Base-by-base conservation (phyloP, 2,888 invertebrate genomes). In the Brachyopa scutellaris region DNA sequence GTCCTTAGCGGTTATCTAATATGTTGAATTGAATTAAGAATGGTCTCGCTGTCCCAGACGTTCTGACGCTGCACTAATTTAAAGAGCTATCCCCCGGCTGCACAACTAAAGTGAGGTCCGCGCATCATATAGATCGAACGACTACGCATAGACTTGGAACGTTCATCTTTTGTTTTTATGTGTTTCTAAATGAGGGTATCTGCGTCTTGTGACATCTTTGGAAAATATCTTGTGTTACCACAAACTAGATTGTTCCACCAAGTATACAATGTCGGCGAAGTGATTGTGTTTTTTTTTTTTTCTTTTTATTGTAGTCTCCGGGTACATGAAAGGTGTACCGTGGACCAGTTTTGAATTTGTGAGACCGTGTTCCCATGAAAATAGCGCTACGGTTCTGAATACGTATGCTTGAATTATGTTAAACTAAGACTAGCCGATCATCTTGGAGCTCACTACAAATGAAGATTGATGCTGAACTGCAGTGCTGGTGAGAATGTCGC, bases 1-100 rank as follows among this genome's bases (percentile, higher is more conserved):
- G 73, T 84, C 84, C 84, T 80, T 84, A 73, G 84, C 66, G 80
- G 76, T 84, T 84, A 80, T 80, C 84, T 73, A 77, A 84, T 69
- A 80, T 19, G 38, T 82, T 61, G 77, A 77, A 77, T 77, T 77
- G 72, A 77, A 72, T 77, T 61, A 72, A 72, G 45, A 80, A 64
- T 33, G 45, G 36, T 33, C 64, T 21, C 31, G 33, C 49, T 31
- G 74, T 61, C 64, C 82, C 82, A 82, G 82, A 82, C 82, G 36
- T 11, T 82, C 53, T 82, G 82, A 82, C 82, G 82, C 82, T 82
- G 59, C 61, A 77, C 82, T 77, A 77, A 77, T 82, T 82, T 76
- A 82, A 77, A 82, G 45, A 49, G 51, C 29, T 51, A 38, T 66
- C 36, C 64, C 49, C 64, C 49, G 33, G 7, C 47, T 15, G 9